Conservation (phyloP, 2,888 invertebrate genomes). For the Ophion obscuratus region DNA sequence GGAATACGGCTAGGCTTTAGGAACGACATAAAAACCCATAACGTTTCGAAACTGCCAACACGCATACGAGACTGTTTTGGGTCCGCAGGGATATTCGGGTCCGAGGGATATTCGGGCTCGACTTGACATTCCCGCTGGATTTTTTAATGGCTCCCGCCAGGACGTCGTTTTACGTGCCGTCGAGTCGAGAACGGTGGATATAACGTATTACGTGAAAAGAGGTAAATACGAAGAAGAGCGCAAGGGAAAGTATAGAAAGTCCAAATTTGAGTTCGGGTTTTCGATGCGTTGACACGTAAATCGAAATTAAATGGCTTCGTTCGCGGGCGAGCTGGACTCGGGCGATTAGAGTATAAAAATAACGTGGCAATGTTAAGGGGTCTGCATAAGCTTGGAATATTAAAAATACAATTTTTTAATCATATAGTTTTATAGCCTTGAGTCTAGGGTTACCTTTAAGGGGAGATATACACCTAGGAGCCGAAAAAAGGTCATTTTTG, state of each 20-base stretch:
- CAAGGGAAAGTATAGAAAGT: not conserved
- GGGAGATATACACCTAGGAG: no score
- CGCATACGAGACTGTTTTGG: conserved; percentile 1
- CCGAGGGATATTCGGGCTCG: conserved; percentile 41
- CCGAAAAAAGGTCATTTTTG: no score
- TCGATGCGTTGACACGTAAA: conserved; percentile 5
- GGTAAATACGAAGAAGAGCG: conserved; percentile 9
- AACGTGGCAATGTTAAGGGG: no score
- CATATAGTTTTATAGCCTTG: no score
- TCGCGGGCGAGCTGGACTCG: no score
- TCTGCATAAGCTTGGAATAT: no score
- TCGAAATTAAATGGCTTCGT: not conserved
- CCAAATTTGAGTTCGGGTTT: not conserved
- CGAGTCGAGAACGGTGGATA: not conserved
- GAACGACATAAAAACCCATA: conserved; percentile 68
- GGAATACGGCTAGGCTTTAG: conserved; percentile 48
- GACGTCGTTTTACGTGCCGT: not conserved
- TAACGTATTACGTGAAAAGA: conserved; percentile 1
- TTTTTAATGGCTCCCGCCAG: conserved; percentile 45
- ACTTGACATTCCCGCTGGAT: conserved; percentile 34
- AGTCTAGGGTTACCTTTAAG: no score
- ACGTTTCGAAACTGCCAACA: conserved; percentile 52
- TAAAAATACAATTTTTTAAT: no score
- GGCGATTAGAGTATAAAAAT: no score
- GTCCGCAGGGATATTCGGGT: not conserved